Conservation (phyloP, 30 jellyfish, hydroid and myxozoan species). For the Mastigias papua region DNA sequence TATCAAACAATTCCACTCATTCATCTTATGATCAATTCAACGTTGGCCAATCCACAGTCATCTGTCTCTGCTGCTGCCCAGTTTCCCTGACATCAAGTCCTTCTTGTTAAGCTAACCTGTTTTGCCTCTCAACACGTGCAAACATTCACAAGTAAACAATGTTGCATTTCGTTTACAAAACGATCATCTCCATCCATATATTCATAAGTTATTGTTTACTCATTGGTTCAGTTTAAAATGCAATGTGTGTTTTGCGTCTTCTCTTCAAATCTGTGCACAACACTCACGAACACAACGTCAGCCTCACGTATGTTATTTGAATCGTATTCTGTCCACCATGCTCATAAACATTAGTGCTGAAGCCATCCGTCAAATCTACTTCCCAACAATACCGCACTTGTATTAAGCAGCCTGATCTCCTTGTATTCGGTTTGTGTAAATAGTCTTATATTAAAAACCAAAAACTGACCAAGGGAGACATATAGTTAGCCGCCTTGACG, state of each 20-base stretch:
- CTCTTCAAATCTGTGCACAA: neutral
- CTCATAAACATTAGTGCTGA: neutral
- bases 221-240: neutral
- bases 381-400: neutral
- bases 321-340: neutral
- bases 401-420: too few species aligned
- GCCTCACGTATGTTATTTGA: neutral
- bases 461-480: too few species aligned
- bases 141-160: slow-evolving; percentile 1
- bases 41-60: neutral
- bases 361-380: neutral
- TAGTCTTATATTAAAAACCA: too few species aligned
- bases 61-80: neutral
- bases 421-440: too few species aligned
- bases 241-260: slow-evolving; percentile 1
- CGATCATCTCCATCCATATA: neutral
- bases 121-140: neutral
- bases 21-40: neutral
- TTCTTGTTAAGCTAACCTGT: neutral
- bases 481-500: too few species aligned
- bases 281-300: neutral
- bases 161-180: neutral
- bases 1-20: neutral
- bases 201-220: neutral
- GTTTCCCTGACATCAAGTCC: neutral